Base-by-base conservation (phyloP, 2,888 invertebrate species). In the Eilema griseolum region DNA sequence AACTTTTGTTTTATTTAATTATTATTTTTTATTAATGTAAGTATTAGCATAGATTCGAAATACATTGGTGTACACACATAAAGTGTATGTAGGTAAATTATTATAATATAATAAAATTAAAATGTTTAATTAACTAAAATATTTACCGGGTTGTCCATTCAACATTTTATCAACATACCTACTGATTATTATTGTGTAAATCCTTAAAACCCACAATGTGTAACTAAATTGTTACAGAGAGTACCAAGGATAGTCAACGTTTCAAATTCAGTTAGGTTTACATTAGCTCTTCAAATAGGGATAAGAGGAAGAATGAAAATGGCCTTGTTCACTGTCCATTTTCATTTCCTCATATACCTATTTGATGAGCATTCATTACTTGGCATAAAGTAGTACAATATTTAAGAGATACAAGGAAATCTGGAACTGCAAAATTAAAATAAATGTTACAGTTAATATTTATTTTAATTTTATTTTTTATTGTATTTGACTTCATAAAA, bases 261-360 rank as follows among this genome's bases (percentile, higher is more conserved):
- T 16, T 66, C 63, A 61, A 80, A 75, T 71, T 71, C 66, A 56
- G n/a, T 66, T 60, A 62, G 46, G 70, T 73, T 76, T 79, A 73
- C 79, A 81, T 73, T 69, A 67, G 79, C 75, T 71, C 61, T 31
- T 24, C 79, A 81, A 81, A 81, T 67, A 79, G 14, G 64, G 63
- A 46, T 61, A 33, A 31, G 71, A 74, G 61, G 56, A 59, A 73
- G 67, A 72, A 79, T 78, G 81, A 76, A 81, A 83, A 82, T 82
- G 75, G 71, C 72, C 14, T 41, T 41, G 41, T 41, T 41, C 16
- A 16, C 41, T 16, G 8, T 41, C 16, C 16, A 16, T 16, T 4
- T 41, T 41, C 41, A 41, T 41, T 41, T n/a, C n/a, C n/a, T n/a
- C n/a, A n/a, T n/a, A n/a, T n/a, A n/a, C n/a, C n/a, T n/a, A n/a